phyloP scores from a whole-genome alignment of 1,140 invertebrate genomes.

The Saccostrea echinata region DNA sequence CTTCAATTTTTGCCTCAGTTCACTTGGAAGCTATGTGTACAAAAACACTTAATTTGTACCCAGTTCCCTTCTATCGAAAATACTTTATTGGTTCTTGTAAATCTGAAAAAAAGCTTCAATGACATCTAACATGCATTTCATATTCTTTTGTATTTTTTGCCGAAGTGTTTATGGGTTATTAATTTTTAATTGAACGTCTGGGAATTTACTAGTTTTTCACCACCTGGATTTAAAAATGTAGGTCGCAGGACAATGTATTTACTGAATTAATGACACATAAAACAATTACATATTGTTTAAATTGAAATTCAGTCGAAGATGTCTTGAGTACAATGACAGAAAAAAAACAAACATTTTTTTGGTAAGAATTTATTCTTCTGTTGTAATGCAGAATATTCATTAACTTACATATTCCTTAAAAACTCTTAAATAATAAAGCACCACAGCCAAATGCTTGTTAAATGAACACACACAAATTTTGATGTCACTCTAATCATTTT shows the following conservation, averaged over 20 bases:
- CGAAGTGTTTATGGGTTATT: not conserved
- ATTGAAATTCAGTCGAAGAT: too few relatives aligned
- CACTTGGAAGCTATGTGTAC: not conserved
- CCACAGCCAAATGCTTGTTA: not conserved
- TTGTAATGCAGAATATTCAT: not conserved
- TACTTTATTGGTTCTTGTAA: not conserved
- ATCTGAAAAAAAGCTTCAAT: not conserved
- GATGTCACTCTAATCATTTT: not conserved
- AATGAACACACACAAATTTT: not conserved
- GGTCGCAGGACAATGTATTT: constrained; percentile 3
- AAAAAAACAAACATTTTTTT: not conserved
- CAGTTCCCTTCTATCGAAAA: not conserved
- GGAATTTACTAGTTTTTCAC: not conserved
- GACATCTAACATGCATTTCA: constrained; percentile 19
- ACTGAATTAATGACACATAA: not conserved
- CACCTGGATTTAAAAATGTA: constrained; percentile 6
- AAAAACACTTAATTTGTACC: not conserved
- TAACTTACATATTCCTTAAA: not conserved
- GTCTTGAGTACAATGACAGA: too few relatives aligned
- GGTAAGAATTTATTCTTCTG: not conserved
- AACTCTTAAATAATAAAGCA: not conserved
- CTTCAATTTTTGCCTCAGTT: not conserved
- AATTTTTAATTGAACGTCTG: constrained; percentile 9
- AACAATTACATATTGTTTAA: not conserved
- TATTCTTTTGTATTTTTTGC: constrained; percentile 4